A percentile compares a stretch with the other conserved stretches of the same genome.
phyloP scores from a whole-genome alignment of 2,888 invertebrate genomes.

The Zygogramma bicolorata region DNA sequence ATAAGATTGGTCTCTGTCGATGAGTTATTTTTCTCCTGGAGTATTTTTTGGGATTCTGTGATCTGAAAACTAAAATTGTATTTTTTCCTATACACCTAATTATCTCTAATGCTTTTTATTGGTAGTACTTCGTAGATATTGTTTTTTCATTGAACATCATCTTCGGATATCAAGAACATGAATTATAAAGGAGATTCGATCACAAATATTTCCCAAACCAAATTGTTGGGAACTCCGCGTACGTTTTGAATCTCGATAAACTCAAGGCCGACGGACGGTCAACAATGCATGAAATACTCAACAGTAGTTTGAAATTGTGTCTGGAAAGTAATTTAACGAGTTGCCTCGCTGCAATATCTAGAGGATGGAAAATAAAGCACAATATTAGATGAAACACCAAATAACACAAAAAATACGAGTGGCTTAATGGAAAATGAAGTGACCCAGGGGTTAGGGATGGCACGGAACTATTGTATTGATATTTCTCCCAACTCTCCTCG shows the following conservation, averaged over 20 bases:
- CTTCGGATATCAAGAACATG: too few species aligned
- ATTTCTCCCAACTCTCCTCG: background rate
- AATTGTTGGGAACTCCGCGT: background rate
- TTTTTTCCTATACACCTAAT: too few species aligned
- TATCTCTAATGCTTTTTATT: too few species aligned
- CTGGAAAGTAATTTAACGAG: slow-evolving; percentile 4
- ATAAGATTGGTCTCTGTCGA: too few species aligned
- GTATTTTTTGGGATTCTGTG: too few species aligned
- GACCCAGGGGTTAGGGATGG: background rate
- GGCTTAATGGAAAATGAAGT: background rate
- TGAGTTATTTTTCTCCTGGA: too few species aligned
- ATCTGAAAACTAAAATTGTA: too few species aligned
- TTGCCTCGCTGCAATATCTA: slow-evolving; percentile 2
- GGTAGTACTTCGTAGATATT: too few species aligned
- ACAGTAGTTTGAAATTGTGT: slow-evolving; percentile 9
- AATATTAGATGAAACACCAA: background rate
- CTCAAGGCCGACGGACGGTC: background rate
- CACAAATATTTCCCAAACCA: too few species aligned
- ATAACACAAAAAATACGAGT: background rate
- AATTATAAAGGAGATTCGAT: too few species aligned
- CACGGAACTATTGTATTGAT: background rate
- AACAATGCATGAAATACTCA: slow-evolving; percentile 2
- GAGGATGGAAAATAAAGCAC: background rate
- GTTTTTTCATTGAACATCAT: too few species aligned
- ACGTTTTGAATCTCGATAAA: background rate